Conservation (phyloP, 2,888 invertebrate species). For the Hymenopus coronatus region DNA sequence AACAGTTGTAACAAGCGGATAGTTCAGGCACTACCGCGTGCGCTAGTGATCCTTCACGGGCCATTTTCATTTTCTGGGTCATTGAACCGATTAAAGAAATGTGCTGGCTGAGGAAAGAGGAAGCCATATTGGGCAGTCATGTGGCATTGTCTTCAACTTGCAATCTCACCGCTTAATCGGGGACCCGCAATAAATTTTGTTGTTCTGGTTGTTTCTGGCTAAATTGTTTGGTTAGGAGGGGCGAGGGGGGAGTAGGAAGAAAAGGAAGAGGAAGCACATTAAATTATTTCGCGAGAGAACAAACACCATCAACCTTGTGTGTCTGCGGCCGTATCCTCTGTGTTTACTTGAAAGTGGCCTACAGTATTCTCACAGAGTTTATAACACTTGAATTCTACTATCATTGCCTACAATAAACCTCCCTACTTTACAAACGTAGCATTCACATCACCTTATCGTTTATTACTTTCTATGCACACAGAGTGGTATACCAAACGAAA, state of each 20-base stretch:
- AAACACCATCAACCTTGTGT: background rate
- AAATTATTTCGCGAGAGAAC: constrained; percentile 3
- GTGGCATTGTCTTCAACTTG: constrained; percentile 1
- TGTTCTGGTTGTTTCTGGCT: constrained; percentile 3
- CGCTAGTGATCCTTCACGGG: background rate
- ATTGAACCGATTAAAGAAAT: constrained; percentile 18
- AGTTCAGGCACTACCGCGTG: no score
- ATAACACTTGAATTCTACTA: no score
- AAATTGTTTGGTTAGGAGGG: constrained; percentile 9
- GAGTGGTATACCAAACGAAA: no score
- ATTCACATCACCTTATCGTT: no score
- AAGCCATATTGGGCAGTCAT: constrained; percentile 11
- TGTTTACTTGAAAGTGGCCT: background rate
- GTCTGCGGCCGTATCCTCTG: no score
- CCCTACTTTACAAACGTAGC: no score
- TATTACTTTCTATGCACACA: no score
- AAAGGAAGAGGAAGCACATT: background rate
- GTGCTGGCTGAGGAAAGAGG: background rate
- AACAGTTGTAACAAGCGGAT: background rate
- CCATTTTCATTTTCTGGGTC: constrained; percentile 22
- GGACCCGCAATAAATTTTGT: constrained; percentile 3
- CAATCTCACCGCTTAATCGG: constrained; percentile 18
- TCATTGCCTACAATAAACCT: no score
- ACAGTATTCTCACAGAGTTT: background rate
- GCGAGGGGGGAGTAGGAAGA: background rate